A percentile compares a stretch with the other conserved stretches of the same genome.
phyloP scores from a whole-genome alignment of 2,888 invertebrate species.

The Rotaria magnacalcarata region DNA sequence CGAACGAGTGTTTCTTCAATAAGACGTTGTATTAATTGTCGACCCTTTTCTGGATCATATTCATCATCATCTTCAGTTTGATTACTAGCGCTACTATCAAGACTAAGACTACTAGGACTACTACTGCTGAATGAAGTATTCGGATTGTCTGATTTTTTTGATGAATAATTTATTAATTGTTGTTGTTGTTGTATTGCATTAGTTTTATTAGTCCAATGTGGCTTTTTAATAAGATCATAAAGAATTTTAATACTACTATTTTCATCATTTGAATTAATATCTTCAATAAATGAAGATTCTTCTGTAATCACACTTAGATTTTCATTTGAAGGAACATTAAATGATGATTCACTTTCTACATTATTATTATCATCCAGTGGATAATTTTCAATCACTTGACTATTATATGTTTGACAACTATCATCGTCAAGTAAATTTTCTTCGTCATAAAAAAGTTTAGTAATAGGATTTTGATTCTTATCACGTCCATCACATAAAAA shows the following conservation, averaged over 20 bases:
- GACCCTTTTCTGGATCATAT: constrained; percentile 20
- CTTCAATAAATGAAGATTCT: constrained; percentile 2
- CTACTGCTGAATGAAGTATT: neutral
- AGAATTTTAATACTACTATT: constrained; percentile 11
- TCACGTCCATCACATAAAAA: neutral
- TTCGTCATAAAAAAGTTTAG: neutral
- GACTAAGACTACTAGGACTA: neutral
- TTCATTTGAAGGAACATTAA: neutral
- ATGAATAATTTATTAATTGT: neutral
- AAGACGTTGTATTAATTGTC: constrained; percentile 4
- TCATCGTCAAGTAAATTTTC: neutral
- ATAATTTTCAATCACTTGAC: neutral
- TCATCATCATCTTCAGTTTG: neutral
- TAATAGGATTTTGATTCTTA: neutral
- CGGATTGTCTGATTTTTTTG: neutral
- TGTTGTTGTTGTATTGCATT: neutral
- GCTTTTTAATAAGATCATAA: constrained; percentile 10
- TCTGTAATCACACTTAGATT: constrained; percentile 27
- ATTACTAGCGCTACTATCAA: neutral
- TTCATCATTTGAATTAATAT: neutral
- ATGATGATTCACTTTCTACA: neutral
- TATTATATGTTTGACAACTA: neutral
- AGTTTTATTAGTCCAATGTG: constrained; percentile 22
- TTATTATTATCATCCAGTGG: neutral
- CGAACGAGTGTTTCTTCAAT: neutral